Conservation (phyloP, 2,888 invertebrate genomes). For the Lasius fuliginosus region DNA sequence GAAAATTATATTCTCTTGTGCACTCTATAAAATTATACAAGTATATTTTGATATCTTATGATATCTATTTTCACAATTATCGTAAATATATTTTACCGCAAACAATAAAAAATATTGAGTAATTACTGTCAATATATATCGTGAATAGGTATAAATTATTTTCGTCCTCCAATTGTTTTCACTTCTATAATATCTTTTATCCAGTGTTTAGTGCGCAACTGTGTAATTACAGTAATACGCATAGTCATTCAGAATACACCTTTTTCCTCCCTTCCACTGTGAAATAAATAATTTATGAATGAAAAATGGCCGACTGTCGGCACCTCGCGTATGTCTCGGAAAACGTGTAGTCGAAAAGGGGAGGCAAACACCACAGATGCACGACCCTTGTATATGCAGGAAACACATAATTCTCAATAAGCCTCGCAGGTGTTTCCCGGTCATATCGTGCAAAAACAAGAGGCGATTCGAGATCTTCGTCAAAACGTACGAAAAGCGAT, state of each 20-base stretch:
- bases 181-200: slow-evolving; percentile 31
- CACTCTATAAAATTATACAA: not conserved
- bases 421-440: slow-evolving; percentile 68
- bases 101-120: slow-evolving; percentile 22
- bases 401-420: slow-evolving; percentile 72
- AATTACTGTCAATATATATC: slow-evolving; percentile 24
- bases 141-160: slow-evolving; percentile 21
- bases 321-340: slow-evolving; percentile 50
- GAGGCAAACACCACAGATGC: slow-evolving; percentile 35
- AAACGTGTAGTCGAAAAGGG: slow-evolving; percentile 27
- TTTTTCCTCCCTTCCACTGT: not conserved
- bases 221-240: slow-evolving; percentile 33
- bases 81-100: not conserved
- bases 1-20: not conserved
- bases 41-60: not conserved
- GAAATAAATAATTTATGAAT: slow-evolving; percentile 74
- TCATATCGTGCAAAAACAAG: slow-evolving; percentile 59
- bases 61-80: not conserved
- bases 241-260: slow-evolving; percentile 26
- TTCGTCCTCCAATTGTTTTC: slow-evolving; percentile 15
- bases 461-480: slow-evolving; percentile 15
- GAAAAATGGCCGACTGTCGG: slow-evolving; percentile 56
- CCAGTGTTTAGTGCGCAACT: slow-evolving; percentile 14
- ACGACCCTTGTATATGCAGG: slow-evolving; percentile 46
- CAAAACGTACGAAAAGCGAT: not conserved